phyloP scores from a whole-genome alignment of 2,888 invertebrate species.

The Eubasilissa splendida region DNA sequence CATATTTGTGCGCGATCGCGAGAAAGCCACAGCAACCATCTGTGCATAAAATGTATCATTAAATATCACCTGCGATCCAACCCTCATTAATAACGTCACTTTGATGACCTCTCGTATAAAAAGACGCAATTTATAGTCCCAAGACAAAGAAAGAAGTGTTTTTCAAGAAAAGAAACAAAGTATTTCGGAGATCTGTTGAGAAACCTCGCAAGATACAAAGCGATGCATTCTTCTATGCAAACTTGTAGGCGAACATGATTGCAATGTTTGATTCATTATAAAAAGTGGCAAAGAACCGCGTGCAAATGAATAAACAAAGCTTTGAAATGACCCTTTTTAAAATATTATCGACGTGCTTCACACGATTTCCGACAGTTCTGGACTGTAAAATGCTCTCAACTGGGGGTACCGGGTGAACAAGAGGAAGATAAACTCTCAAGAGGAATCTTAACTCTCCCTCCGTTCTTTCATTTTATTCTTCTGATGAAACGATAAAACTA shows the following conservation, averaged over 20 bases:
- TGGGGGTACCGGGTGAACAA: constrained; percentile 5
- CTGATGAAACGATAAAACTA: background rate
- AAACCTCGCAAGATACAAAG: constrained; percentile 15
- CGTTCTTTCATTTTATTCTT: background rate
- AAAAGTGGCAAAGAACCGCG: too few relatives aligned
- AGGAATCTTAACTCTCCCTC: background rate
- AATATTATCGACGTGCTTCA: background rate
- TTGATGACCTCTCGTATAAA: constrained; percentile 31
- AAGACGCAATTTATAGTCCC: constrained; percentile 13
- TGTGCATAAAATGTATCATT: too few relatives aligned
- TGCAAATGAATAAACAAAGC: background rate
- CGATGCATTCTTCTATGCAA: background rate
- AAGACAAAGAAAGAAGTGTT: constrained; percentile 14
- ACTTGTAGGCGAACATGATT: background rate
- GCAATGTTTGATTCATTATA: too few relatives aligned
- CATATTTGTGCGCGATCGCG: too few relatives aligned
- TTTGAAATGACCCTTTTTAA: background rate
- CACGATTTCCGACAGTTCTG: background rate
- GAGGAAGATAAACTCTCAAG: constrained; percentile 15
- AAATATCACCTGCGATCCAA: constrained; percentile 23
- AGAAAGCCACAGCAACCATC: too few relatives aligned
- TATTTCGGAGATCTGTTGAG: constrained; percentile 7
- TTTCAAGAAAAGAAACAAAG: constrained; percentile 13
- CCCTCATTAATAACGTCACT: constrained; percentile 42
- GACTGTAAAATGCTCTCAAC: constrained; percentile 6